A percentile compares a stretch with the other conserved stretches of the same genome.
phyloP scores from a whole-genome alignment of 2,113 vertebrate genomes.

The Larimichthys polyactis region DNA sequence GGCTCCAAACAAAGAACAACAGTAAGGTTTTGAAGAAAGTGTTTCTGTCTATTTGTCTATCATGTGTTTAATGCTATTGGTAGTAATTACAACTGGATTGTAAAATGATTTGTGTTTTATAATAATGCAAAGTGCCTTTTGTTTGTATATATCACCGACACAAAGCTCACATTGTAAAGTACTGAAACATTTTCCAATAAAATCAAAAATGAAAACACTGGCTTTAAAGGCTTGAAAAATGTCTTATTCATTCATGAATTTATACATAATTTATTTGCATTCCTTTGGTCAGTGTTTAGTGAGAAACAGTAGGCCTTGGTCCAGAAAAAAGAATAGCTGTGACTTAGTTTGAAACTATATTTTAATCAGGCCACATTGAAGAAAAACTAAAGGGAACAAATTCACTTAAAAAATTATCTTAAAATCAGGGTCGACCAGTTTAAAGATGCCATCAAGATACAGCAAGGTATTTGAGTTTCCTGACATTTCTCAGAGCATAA shows the following conservation, averaged over 20 bases:
- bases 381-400: neutral
- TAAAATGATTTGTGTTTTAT: conserved; percentile 10
- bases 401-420: neutral
- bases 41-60: neutral
- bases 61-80: neutral
- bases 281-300: neutral
- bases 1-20: conserved; percentile 3
- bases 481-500: conserved; percentile 72
- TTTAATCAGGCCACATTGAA: neutral
- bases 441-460: conserved; percentile 24
- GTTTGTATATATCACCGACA: neutral
- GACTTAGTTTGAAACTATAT: neutral
- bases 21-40: neutral
- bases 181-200: conserved; percentile 44
- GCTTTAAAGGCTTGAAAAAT: neutral
- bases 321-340: neutral
- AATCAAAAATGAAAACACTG: conserved; percentile 5
- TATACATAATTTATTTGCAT: neutral
- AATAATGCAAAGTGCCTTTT: neutral
- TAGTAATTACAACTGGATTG: neutral
- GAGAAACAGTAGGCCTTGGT: too few relatives aligned
- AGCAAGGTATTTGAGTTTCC: conserved; percentile 60
- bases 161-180: conserved; percentile 5
- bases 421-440: neutral
- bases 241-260: neutral